Evolutionary conservation across 2,113 vertebrate genomes (phyloP).

Genomic region (Blennius ocellaris): DNA sequence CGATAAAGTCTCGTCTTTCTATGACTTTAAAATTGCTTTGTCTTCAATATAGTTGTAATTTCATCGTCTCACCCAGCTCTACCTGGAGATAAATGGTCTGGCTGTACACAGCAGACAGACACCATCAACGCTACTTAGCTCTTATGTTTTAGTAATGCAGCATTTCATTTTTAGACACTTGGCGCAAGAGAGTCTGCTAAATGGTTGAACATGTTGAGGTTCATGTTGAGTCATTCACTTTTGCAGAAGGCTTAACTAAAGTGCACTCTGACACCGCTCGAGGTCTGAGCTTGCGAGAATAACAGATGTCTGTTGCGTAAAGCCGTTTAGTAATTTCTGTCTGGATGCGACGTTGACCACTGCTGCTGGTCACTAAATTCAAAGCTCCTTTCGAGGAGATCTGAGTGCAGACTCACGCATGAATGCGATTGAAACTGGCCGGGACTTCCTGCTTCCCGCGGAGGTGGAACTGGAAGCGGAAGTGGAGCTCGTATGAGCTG

Average conservation of each 20-base stretch:
- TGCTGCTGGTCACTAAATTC: not conserved
- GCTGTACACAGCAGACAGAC: constrained; percentile 1
- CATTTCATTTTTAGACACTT: constrained; percentile 19
- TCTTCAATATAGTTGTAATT: too few species aligned
- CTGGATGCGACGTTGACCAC: constrained; percentile 11
- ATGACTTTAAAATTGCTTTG: too few species aligned
- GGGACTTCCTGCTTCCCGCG: constrained; percentile 68
- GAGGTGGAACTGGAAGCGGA: constrained; percentile 59
- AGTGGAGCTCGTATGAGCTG: constrained; percentile 33
- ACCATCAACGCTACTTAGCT: not conserved
- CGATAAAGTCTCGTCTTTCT: too few species aligned
- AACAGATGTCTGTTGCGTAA: constrained; percentile 8
- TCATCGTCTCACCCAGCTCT: too few species aligned
- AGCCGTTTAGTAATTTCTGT: not conserved
- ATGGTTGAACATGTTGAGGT: constrained; percentile 17
- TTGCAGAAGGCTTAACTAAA: constrained; percentile 8
- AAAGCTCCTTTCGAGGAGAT: constrained; percentile 6
- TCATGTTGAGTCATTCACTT: constrained; percentile 6
- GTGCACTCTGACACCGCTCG: not conserved
- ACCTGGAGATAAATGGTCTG: too few species aligned
- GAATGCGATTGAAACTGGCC: constrained; percentile 39
- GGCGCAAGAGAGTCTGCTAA: not conserved
- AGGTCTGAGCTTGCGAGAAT: constrained; percentile 21
- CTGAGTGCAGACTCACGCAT: constrained; percentile 48
- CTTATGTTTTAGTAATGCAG: constrained; percentile 11